These are phyloP conservation scores for Stichopus chloronotus DNA, from an alignment of 35 echinoderm and acorn worm species.

Conservation along the genomic window DNA sequence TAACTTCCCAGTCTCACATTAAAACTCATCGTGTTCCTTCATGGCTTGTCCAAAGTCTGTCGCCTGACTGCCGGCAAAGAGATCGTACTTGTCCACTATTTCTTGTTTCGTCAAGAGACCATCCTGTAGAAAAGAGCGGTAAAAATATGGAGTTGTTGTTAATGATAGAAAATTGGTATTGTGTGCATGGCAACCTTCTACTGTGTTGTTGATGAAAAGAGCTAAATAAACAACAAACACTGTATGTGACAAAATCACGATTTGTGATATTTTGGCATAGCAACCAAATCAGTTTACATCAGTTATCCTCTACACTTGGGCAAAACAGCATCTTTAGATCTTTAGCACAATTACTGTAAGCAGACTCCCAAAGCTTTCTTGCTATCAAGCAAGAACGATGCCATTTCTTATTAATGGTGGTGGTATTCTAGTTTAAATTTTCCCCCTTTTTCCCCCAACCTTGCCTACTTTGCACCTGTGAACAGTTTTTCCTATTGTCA, in stretches of 20 bases:
- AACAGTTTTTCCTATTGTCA: too few relatives aligned
- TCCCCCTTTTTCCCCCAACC: too few relatives aligned
- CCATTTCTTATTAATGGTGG: too few relatives aligned
- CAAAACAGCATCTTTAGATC: too few relatives aligned
- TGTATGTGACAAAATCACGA: background rate
- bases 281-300: too few relatives aligned
- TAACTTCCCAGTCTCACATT: background rate
- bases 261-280: background rate
- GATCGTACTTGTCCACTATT: conserved; percentile 70
- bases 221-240: background rate
- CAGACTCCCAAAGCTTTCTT: too few relatives aligned
- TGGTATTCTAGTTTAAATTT: too few relatives aligned
- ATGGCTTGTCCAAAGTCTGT: conserved; percentile 78
- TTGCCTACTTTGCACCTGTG: too few relatives aligned
- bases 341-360: too few relatives aligned
- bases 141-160: background rate
- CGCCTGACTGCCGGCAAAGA: conserved; percentile 81
- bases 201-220: background rate
- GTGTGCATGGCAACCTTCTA: background rate
- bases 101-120: conserved; percentile 73
- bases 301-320: too few relatives aligned
- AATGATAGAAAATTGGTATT: background rate
- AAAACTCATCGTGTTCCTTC: conserved; percentile 85
- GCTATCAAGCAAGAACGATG: too few relatives aligned
- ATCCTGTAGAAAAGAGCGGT: conserved; percentile 62